Percentiles rank a stretch among this genome's conserved stretches.
Evolutionary conservation across 2,113 vertebrate species (phyloP).

Genomic region (Cettia cetti): DNA sequence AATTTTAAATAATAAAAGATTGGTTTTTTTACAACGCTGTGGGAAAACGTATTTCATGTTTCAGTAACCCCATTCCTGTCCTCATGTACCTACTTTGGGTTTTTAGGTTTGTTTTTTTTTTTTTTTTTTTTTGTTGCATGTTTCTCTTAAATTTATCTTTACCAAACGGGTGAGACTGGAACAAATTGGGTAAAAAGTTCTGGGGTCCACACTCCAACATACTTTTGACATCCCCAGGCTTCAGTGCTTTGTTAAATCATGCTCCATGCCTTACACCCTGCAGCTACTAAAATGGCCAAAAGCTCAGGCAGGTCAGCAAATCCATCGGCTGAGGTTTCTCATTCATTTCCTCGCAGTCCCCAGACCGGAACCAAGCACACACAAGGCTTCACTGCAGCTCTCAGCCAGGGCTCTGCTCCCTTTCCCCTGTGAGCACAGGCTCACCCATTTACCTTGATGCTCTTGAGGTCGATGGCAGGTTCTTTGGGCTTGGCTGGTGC

Average conservation of each 20-base stretch:
- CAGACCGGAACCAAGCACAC: not conserved
- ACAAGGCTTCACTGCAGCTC: not conserved
- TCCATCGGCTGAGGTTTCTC: not conserved
- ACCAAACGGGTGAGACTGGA: not conserved
- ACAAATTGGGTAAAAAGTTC: not conserved
- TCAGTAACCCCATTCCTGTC: not conserved
- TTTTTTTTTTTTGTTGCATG: no score
- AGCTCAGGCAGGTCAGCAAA: not conserved
- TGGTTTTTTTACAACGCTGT: not conserved
- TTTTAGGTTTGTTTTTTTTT: rapidly evolving
- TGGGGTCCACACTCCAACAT: not conserved
- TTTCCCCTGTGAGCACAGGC: not conserved
- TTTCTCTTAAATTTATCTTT: not conserved
- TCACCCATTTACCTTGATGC: slow-evolving; percentile 77
- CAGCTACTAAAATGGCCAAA: not conserved
- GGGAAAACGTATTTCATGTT: not conserved
- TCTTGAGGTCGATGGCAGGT: slow-evolving; percentile 77
- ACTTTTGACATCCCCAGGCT: not conserved
- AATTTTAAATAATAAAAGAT: not conserved
- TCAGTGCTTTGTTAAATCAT: not conserved
- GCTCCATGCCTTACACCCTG: not conserved
- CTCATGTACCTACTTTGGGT: not conserved
- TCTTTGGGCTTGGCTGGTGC: slow-evolving; percentile 74
- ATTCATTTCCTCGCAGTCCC: slow-evolving; percentile 17
- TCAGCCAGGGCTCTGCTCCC: not conserved